phyloP scores from a whole-genome alignment of 2,113 vertebrate genomes.

The Oxyura jamaicensis region DNA sequence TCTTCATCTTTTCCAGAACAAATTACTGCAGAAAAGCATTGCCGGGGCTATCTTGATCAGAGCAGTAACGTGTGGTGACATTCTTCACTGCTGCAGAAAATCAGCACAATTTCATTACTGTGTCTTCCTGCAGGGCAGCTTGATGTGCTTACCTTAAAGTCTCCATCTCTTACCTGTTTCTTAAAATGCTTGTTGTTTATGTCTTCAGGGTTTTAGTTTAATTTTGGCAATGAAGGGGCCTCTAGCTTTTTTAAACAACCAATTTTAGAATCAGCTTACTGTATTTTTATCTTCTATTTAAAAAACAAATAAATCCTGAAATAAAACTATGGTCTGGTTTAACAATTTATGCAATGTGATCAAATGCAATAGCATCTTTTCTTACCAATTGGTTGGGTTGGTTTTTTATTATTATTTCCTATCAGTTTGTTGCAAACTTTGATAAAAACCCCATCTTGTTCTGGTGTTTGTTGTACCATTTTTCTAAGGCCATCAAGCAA shows the following conservation, averaged over 20 bases:
- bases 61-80: not conserved
- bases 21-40: not conserved
- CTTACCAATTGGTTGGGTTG: not conserved
- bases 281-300: not conserved
- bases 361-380: not conserved
- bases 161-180: slow-evolving; percentile 21
- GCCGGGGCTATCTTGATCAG: not conserved
- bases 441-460: not conserved
- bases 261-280: not conserved
- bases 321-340: not conserved
- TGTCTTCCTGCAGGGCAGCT: slow-evolving; percentile 27
- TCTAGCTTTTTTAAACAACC: not conserved
- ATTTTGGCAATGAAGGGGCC: slow-evolving; percentile 11
- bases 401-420: not conserved
- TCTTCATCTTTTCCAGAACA: not conserved
- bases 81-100: slow-evolving; percentile 40
- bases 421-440: not conserved
- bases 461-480: not conserved
- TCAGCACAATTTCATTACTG: slow-evolving; percentile 44
- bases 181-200: slow-evolving; percentile 6
- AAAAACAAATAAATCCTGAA: not conserved
- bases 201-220: slow-evolving; percentile 6
- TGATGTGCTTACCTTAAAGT: slow-evolving; percentile 14
- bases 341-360: not conserved
- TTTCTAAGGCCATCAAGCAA: not conserved